Evolutionary conservation across 2,797 vertebrate species (phyloP).

Genomic region (Mormyrus hasselquistii): DNA sequence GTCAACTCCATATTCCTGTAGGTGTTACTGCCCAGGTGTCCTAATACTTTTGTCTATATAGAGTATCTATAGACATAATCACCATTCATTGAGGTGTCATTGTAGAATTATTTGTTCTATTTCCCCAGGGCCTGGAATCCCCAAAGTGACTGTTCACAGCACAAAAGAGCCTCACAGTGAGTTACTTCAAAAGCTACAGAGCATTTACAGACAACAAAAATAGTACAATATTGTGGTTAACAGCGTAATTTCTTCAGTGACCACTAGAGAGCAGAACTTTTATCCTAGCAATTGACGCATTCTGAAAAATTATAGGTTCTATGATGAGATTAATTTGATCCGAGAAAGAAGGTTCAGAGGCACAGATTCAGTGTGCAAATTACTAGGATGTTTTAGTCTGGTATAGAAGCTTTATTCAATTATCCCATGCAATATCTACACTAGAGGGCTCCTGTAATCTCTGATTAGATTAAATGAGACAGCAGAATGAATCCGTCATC

Average conservation of each 20-base stretch:
- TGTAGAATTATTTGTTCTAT: neutral
- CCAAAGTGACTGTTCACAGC: conserved; percentile 35
- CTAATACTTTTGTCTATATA: neutral
- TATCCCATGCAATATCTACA: neutral
- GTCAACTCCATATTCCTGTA: neutral
- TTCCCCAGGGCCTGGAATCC: conserved; percentile 38
- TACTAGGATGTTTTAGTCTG: neutral
- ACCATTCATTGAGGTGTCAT: neutral
- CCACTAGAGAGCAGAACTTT: neutral
- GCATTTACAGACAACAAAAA: neutral
- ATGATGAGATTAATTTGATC: neutral
- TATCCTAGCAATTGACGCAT: neutral
- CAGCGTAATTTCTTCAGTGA: neutral
- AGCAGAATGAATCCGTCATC: neutral
- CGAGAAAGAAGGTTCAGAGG: neutral
- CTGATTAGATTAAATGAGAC: neutral
- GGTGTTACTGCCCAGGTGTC: neutral
- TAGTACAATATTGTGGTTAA: neutral
- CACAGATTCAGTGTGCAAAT: neutral
- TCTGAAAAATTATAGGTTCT: neutral
- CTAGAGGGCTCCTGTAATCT: neutral
- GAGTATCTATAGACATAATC: neutral
- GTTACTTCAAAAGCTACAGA: conserved; percentile 11
- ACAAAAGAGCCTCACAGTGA: conserved; percentile 37
- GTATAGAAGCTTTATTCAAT: neutral